A percentile compares a stretch with the other conserved stretches of the same genome.
These are phyloP conservation scores for Potorous gilbertii DNA, from an alignment of 2,797 vertebrate species.

Conservation along the genomic window DNA sequence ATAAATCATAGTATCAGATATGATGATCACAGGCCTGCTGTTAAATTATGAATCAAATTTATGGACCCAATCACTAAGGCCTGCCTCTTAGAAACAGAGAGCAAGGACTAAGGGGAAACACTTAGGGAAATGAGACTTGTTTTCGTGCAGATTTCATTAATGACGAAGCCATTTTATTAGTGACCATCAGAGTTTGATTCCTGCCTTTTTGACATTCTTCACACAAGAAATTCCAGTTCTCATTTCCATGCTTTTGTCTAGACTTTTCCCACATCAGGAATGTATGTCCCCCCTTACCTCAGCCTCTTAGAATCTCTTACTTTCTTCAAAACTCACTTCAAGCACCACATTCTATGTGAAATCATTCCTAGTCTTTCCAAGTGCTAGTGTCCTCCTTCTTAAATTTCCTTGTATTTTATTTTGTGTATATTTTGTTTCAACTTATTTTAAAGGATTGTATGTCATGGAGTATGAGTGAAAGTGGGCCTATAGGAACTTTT, in stretches of 20 bases:
- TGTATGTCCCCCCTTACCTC: neutral
- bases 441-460: neutral
- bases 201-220: neutral
- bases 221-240: neutral
- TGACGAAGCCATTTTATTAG: neutral
- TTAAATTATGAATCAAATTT: constrained; percentile 17
- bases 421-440: neutral
- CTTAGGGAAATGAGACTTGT: neutral
- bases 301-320: neutral
- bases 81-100: neutral
- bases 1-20: neutral
- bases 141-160: neutral
- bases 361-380: neutral
- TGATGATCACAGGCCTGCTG: neutral
- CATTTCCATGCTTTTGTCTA: neutral
- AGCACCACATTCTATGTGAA: neutral
- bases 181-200: neutral
- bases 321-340: neutral
- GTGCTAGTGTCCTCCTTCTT: neutral
- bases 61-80: neutral
- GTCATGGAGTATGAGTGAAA: neutral
- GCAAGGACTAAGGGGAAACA: neutral
- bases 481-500: neutral
- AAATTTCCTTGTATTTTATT: neutral
- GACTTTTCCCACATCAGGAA: neutral